Conservation (phyloP, 2,888 invertebrate genomes). For the Amiota communis region DNA sequence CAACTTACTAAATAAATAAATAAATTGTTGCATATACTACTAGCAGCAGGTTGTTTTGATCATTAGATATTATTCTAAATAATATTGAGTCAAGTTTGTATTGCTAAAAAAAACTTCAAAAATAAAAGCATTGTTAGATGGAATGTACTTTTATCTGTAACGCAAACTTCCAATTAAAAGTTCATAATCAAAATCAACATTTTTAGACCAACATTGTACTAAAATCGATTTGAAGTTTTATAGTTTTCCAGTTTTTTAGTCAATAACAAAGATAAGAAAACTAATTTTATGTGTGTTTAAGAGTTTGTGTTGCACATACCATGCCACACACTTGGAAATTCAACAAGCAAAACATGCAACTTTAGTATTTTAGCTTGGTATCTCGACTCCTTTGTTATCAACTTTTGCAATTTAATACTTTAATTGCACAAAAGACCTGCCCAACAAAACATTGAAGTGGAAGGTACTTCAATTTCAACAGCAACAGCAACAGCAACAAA, state of each 20-base stretch:
- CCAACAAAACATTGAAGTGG: not conserved
- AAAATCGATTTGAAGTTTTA: too few species aligned
- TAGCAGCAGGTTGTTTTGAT: conserved; percentile 1
- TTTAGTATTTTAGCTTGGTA: too few species aligned
- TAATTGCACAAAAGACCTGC: conserved; percentile 13
- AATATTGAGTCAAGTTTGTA: too few species aligned
- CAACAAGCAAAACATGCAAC: too few species aligned
- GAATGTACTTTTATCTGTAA: too few species aligned
- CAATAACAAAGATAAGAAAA: conserved; percentile 7
- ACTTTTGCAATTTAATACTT: conserved; percentile 31
- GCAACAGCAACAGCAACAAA: conserved; percentile 1
- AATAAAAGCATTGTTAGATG: too few species aligned
- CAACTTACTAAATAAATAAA: not conserved
- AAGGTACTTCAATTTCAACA: not conserved
- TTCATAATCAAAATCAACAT: conserved; percentile 20
- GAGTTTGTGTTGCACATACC: too few species aligned
- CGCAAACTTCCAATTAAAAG: conserved; percentile 15
- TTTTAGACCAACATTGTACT: not conserved
- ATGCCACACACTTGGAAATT: too few species aligned
- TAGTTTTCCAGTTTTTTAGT: not conserved
- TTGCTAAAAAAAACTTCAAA: too few species aligned
- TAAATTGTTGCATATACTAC: not conserved
- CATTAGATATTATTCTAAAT: too few species aligned
- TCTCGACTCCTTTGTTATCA: not conserved
- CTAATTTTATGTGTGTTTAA: not conserved